Percentiles rank a stretch among this genome's conserved stretches.
Evolutionary conservation across 2,888 invertebrate species (phyloP).

Genomic region (Limulus polyphemus): DNA sequence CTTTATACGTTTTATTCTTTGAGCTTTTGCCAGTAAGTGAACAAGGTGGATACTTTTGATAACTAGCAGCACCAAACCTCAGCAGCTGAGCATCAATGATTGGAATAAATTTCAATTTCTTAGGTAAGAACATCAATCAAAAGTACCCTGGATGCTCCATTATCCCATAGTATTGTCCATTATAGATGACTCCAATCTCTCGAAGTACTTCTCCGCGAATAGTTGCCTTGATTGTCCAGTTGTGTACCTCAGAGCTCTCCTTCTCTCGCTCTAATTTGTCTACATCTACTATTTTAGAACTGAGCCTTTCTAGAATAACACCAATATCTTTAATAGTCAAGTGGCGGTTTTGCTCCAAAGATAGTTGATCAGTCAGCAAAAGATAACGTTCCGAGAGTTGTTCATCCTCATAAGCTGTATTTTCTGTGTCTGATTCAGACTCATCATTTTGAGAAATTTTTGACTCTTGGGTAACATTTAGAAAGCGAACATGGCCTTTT

Average conservation of each 20-base stretch:
- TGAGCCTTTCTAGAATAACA: conserved; percentile 79
- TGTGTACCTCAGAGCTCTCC: conserved; percentile 85
- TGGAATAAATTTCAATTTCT: no score
- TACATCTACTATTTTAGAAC: conserved; percentile 84
- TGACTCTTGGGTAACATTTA: conserved; percentile 20
- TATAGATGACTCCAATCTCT: conserved; percentile 84
- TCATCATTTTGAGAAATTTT: conserved; percentile 40
- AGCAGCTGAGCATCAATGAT: no score
- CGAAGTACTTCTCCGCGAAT: conserved; percentile 80
- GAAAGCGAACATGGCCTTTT: conserved; percentile 26
- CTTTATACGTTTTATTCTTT: no score
- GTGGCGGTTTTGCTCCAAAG: conserved; percentile 80
- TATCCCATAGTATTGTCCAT: conserved; percentile 88
- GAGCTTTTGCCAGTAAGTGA: no score
- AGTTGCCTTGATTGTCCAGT: conserved; percentile 93
- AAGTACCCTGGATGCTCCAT: conserved; percentile 82
- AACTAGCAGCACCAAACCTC: no score
- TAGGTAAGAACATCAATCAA: conserved; percentile 13
- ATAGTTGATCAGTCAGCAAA: conserved; percentile 80
- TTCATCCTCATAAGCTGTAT: conserved; percentile 68
- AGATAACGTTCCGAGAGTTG: conserved; percentile 77
- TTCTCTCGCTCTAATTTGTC: conserved; percentile 81
- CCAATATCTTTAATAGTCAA: conserved; percentile 90
- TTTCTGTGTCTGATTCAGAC: conserved; percentile 66
- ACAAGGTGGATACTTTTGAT: no score